Evolutionary conservation across 1,140 invertebrate species (phyloP).

Genomic region (Bombus pyrosoma): DNA sequence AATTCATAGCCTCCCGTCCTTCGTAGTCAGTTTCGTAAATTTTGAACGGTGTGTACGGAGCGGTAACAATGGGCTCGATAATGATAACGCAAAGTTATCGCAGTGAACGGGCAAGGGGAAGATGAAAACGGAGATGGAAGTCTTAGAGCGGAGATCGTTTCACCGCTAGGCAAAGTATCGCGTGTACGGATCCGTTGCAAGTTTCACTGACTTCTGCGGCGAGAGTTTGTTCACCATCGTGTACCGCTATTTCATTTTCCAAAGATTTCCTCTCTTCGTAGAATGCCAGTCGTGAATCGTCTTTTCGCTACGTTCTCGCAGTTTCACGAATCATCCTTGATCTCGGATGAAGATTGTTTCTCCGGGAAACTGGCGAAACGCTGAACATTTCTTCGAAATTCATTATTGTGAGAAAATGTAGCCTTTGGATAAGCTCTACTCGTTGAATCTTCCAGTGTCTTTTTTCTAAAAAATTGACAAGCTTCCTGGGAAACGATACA

Average conservation of each 20-base stretch:
- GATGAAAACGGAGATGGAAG: slow-evolving; percentile 49
- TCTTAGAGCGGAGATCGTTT: slow-evolving; percentile 44
- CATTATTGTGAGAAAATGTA: neutral
- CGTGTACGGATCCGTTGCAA: neutral
- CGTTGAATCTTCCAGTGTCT: neutral
- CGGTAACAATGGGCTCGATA: slow-evolving; percentile 27
- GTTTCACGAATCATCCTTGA: neutral
- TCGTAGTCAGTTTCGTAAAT: slow-evolving; percentile 13
- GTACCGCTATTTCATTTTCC: neutral
- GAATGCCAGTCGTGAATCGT: neutral
- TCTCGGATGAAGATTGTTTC: neutral
- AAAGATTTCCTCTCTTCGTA: neutral
- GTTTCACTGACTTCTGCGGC: neutral
- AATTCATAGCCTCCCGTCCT: neutral
- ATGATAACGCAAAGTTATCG: slow-evolving; percentile 48
- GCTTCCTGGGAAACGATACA: too few relatives aligned
- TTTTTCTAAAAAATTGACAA: too few relatives aligned
- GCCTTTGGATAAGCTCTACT: neutral
- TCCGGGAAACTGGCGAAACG: neutral
- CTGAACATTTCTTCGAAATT: neutral
- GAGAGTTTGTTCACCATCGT: neutral
- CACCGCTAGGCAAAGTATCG: slow-evolving; percentile 4
- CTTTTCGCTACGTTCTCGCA: neutral
- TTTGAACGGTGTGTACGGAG: slow-evolving; percentile 3
- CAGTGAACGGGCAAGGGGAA: neutral